Conservation (phyloP, 2,888 invertebrate species). For the Trachelus stipa region DNA sequence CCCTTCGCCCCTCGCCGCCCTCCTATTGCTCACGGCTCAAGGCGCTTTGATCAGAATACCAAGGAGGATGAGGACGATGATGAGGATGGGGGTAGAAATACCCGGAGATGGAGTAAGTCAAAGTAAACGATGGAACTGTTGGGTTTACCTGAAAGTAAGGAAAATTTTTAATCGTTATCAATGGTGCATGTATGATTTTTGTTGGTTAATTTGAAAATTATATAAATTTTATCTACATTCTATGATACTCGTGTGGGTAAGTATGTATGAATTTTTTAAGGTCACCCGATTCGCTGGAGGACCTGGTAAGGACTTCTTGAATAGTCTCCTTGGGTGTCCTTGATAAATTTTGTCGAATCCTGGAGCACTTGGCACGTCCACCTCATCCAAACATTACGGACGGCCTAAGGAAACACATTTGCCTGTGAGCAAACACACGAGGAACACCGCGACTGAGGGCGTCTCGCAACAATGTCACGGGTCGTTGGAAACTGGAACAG, state of each 20-base stretch:
- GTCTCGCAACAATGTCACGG: constrained; percentile 45
- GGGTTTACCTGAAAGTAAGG: no score
- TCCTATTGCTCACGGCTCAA: constrained; percentile 40
- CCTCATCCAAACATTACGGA: constrained; percentile 60
- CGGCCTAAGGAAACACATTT: constrained; percentile 65
- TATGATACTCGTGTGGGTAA: no score
- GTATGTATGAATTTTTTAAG: no score
- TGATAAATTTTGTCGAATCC: constrained; percentile 37
- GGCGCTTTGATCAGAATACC: constrained; percentile 55
- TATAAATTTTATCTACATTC: no score
- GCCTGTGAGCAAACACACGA: constrained; percentile 59
- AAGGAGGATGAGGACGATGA: constrained; percentile 24
- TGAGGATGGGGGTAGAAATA: constrained; percentile 21
- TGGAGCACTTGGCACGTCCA: constrained; percentile 36
- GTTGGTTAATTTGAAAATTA: no score
- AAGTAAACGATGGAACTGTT: constrained; percentile 4
- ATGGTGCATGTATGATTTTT: no score
- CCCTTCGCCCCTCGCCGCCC: no score
- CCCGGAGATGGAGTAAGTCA: constrained; percentile 20
- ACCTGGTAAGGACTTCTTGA: not conserved
- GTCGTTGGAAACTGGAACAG: constrained; percentile 52
- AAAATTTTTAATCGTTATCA: no score
- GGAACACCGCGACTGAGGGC: constrained; percentile 4
- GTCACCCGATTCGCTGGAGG: no score
- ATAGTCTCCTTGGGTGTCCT: constrained; percentile 15